Base-by-base conservation (phyloP, 2,888 invertebrate species). In the Agrochola litura region DNA sequence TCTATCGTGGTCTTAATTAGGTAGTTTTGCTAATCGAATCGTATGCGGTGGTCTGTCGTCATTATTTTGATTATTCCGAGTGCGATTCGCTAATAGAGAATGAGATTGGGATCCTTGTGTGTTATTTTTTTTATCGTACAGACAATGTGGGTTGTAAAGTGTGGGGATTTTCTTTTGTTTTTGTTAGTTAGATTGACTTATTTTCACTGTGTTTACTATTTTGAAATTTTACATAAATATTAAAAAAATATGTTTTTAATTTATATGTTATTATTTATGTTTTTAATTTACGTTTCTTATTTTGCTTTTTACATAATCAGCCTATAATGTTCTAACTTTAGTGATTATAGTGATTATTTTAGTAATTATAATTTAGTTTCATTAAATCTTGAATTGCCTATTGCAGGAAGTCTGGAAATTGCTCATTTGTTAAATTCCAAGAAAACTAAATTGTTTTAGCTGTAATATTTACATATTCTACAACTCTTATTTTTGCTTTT, bases 21-120 rank as follows among this genome's bases (percentile, higher is more conserved):
- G 92, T 92, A 93, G 92, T 92, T 92, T 93, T 93, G 91, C 94
- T 95, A 95, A 95, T 95, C 95, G 95, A 95, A 95, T 93, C 92
- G 91, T 92, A 90, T 90, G 94, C 93, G 94, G 95, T 92, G 94
- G 93, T 93, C 93, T 85, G 87, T 90, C 87, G 91, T 94, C 92
- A 95, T 96, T 95, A 95, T 94, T 94, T 94, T 95, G 95, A 95
- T 96, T 95, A 93, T 91, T 88, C 73, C 85, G 84, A 91, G 81
- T 92, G 90, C 90, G 88, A 90, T 93, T 90, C 86, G 90, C 93
- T 94, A 94, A 95, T 95, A 91, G 93, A 91, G 90, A 87, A 88
- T 87, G 81, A 86, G 85, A 90, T 88, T 88, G 86, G 84, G 79
- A 77, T 83, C 80, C 73, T 58, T 74, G 56, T 73, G 61, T 61